These are phyloP conservation scores for Portevinia maculata DNA, from an alignment of 2,888 invertebrate species.

Conservation along the genomic window DNA sequence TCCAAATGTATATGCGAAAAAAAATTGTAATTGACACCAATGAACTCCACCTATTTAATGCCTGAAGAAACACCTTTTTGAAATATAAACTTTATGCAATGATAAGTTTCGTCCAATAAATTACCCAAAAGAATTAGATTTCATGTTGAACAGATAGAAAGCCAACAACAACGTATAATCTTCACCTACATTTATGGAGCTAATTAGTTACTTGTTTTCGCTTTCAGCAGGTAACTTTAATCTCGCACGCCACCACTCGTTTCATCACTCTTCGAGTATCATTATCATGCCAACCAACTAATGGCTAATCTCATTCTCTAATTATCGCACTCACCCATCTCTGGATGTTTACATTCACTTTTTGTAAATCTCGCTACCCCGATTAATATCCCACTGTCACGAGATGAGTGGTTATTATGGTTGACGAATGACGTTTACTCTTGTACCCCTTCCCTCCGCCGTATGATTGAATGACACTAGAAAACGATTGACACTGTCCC, in stretches of 20 bases:
- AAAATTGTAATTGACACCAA: no score
- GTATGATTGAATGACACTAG: slow-evolving; percentile 2
- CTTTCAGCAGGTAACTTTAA: slow-evolving; percentile 54
- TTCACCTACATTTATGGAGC: slow-evolving; percentile 32
- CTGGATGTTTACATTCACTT: slow-evolving; percentile 32
- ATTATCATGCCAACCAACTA: slow-evolving; percentile 48
- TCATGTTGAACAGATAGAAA: not conserved
- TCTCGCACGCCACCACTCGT: slow-evolving; percentile 48
- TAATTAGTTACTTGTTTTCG: slow-evolving; percentile 65
- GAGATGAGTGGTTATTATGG: slow-evolving; percentile 48
- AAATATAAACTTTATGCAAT: no score
- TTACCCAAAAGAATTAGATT: not conserved
- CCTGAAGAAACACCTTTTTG: no score
- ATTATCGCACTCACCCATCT: slow-evolving; percentile 65
- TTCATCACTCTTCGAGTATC: slow-evolving; percentile 23
- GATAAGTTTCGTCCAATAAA: slow-evolving; percentile 24
- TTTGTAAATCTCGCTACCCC: slow-evolving; percentile 49
- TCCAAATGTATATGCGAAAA: no score
- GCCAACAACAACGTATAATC: slow-evolving; percentile 21
- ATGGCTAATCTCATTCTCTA: slow-evolving; percentile 66
- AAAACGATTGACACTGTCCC: slow-evolving; percentile 25
- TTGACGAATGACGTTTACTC: slow-evolving; percentile 7
- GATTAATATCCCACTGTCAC: slow-evolving; percentile 59
- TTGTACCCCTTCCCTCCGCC: not conserved
- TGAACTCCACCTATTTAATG: no score